Conservation (phyloP, 2,113 vertebrate species). For the Microcebus tavaratra region DNA sequence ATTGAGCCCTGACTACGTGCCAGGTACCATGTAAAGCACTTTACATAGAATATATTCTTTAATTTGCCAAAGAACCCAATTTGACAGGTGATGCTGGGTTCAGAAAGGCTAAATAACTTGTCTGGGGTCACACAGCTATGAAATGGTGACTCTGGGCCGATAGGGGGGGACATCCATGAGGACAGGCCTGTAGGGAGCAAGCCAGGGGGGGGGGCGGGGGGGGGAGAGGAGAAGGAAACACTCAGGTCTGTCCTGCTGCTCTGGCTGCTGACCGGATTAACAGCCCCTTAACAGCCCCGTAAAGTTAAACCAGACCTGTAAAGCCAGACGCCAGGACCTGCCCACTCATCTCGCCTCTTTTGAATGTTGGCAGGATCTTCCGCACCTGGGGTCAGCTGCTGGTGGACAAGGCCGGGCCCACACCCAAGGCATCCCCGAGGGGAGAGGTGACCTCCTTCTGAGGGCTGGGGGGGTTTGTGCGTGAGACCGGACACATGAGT, state of each 20-base stretch:
- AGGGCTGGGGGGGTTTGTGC: neutral
- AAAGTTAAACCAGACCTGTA: neutral
- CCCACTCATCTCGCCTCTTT: neutral
- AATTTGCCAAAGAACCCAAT: constrained; percentile 17
- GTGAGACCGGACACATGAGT: neutral
- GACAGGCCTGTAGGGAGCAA: fast-evolving
- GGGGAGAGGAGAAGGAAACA: neutral
- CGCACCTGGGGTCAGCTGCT: neutral
- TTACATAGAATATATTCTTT: neutral
- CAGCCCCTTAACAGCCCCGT: neutral
- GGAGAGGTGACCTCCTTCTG: neutral
- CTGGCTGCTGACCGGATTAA: neutral
- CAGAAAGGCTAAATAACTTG: neutral
- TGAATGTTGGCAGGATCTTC: neutral
- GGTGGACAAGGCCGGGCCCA: neutral
- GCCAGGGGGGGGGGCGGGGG: fast-evolving
- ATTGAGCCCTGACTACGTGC: neutral
- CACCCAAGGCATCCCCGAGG: neutral
- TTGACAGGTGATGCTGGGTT: neutral
- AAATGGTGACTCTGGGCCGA: neutral
- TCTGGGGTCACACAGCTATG: neutral
- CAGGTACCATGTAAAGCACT: neutral
- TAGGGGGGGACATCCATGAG: neutral
- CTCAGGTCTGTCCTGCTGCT: neutral
- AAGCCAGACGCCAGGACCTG: fast-evolving